Conservation (phyloP, 2,888 invertebrate genomes). For the Bellardia pandia region DNA sequence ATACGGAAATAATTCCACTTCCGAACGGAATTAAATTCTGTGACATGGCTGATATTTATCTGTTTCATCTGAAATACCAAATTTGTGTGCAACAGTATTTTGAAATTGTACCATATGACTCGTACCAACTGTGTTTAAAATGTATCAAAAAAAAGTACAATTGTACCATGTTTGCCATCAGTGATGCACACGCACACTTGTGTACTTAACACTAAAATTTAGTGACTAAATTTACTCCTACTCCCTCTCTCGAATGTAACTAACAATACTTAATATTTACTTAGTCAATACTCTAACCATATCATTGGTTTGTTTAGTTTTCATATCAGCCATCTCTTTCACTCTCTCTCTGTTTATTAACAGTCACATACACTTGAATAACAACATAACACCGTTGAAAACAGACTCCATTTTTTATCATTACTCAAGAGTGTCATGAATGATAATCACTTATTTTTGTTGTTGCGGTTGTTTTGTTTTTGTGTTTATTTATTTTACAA, state of each 20-base stretch:
- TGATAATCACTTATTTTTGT: constrained; percentile 42
- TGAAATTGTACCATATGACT: too few species aligned
- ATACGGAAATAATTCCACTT: too few species aligned
- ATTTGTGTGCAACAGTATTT: too few species aligned
- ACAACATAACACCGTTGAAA: not conserved
- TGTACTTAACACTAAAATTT: not conserved
- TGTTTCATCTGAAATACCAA: too few species aligned
- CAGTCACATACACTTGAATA: not conserved
- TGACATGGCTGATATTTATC: too few species aligned
- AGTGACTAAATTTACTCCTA: constrained; percentile 17
- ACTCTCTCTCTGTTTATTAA: not conserved
- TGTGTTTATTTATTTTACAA: constrained; percentile 45
- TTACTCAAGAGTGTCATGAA: constrained; percentile 30
- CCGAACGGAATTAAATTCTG: too few species aligned
- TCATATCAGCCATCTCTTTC: constrained; percentile 36
- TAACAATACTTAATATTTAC: not conserved
- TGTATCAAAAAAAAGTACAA: too few species aligned
- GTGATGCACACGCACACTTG: not conserved
- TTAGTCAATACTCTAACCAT: not conserved
- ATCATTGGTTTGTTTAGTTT: constrained; percentile 40
- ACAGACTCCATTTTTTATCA: constrained; percentile 58
- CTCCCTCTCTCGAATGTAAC: constrained; percentile 17
- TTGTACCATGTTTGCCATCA: too few species aligned
- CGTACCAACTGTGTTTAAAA: too few species aligned
- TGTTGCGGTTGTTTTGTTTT: constrained; percentile 4